These are phyloP conservation scores for Caenorhabditis brenneri DNA, from an alignment of 1,140 invertebrate genomes.

Conservation along the genomic window DNA sequence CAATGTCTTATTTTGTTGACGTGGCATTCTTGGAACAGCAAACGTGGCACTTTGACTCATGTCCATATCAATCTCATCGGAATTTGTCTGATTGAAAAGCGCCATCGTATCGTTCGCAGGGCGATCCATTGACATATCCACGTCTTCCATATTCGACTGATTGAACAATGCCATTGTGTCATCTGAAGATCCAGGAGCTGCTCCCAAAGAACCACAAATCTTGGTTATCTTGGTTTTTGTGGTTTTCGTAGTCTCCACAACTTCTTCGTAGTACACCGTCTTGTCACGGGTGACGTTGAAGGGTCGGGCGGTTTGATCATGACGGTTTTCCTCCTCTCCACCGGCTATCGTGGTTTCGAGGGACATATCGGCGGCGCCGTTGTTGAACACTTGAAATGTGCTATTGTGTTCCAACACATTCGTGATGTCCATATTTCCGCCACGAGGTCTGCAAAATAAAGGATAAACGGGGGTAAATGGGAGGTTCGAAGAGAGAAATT, in stretches of 20 bases:
- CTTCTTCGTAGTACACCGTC: too few relatives aligned
- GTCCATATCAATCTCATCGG: neutral
- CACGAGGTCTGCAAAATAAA: slow-evolving; percentile 9
- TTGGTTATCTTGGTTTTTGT: too few relatives aligned
- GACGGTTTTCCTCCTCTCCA: too few relatives aligned
- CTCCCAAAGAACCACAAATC: too few relatives aligned
- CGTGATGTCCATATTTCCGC: neutral
- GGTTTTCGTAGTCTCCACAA: too few relatives aligned
- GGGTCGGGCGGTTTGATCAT: too few relatives aligned
- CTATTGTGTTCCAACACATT: neutral
- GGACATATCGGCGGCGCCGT: neutral
- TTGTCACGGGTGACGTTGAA: too few relatives aligned
- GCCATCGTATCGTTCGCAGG: neutral
- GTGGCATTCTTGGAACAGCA: neutral
- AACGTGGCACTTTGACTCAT: neutral
- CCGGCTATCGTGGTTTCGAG: neutral
- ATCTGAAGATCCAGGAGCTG: too few relatives aligned
- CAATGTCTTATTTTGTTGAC: neutral
- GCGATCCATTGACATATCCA: neutral
- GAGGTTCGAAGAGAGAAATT: too few relatives aligned
- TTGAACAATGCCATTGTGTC: too few relatives aligned
- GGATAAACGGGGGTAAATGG: too few relatives aligned
- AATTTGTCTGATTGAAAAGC: neutral
- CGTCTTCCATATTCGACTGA: neutral
- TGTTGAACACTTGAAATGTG: neutral